phyloP scores from a whole-genome alignment of 2,888 invertebrate genomes.

The Plagiodera versicolora region DNA sequence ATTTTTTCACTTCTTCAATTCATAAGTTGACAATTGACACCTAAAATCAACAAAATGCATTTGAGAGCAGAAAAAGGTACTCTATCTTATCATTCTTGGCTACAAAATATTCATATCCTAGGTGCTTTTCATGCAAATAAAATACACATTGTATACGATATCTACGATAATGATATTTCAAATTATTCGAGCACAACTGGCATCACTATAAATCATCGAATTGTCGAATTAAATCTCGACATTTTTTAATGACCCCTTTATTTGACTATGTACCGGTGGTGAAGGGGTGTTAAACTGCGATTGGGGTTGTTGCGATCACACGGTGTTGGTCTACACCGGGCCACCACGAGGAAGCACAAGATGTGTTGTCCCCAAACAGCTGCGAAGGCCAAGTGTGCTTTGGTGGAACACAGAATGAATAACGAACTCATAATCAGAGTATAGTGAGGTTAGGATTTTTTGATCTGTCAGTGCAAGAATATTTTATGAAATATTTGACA shows the following conservation, averaged over 20 bases:
- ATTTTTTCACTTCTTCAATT: too few relatives aligned
- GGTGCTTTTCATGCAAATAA: too few relatives aligned
- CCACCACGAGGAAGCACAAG: conserved; percentile 21
- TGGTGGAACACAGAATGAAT: conserved; percentile 34
- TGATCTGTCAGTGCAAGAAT: too few relatives aligned
- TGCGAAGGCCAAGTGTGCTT: conserved; percentile 50
- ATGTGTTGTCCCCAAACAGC: conserved; percentile 38
- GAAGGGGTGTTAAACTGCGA: conserved; percentile 20
- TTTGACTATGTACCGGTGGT: conserved; percentile 12
- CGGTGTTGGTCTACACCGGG: conserved; percentile 20
- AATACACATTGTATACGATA: too few relatives aligned
- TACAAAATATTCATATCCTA: too few relatives aligned
- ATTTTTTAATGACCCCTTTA: conserved; percentile 18
- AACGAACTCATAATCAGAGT: too few relatives aligned
- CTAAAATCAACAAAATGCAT: too few relatives aligned
- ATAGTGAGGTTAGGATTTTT: too few relatives aligned
- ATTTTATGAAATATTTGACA: too few relatives aligned
- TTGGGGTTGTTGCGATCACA: conserved; percentile 16
- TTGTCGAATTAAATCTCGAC: conserved; percentile 13
- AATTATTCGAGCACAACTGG: background rate
- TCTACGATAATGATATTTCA: background rate
- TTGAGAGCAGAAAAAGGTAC: too few relatives aligned
- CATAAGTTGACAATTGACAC: too few relatives aligned
- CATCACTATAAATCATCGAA: background rate
- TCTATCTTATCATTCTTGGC: too few relatives aligned